phyloP scores from a whole-genome alignment of 2,113 vertebrate species.

The Pedetes capensis region DNA sequence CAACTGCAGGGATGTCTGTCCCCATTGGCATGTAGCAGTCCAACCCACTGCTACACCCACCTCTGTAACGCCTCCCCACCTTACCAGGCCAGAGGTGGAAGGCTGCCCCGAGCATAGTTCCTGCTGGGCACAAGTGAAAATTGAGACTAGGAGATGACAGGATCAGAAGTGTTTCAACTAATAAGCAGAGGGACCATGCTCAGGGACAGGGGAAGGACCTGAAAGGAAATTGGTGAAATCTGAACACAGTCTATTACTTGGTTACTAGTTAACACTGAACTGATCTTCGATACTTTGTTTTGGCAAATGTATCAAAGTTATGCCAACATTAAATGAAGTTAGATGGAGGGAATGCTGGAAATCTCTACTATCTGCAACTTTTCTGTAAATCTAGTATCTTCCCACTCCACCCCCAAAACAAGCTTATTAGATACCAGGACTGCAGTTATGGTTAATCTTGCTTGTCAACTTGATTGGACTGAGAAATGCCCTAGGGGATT shows the following conservation, averaged over 20 bases:
- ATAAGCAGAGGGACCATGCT: too few relatives aligned
- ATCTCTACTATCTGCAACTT: background rate
- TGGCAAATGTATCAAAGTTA: background rate
- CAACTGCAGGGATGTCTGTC: background rate
- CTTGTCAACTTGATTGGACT: too few relatives aligned
- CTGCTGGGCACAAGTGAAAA: background rate
- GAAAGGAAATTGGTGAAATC: too few relatives aligned
- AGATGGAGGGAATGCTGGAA: rapidly evolving
- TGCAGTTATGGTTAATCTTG: too few relatives aligned
- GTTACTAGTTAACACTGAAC: background rate
- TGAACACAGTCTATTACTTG: background rate
- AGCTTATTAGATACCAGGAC: background rate
- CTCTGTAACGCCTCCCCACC: too few relatives aligned
- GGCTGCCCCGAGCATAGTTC: background rate
- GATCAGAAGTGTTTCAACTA: background rate
- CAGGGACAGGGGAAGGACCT: background rate
- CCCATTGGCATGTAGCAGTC: rapidly evolving
- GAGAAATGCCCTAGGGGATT: background rate
- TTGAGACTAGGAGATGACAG: background rate
- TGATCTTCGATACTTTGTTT: background rate
- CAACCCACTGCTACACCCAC: too few relatives aligned
- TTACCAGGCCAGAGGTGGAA: rapidly evolving
- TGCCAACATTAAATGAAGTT: background rate
- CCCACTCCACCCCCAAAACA: too few relatives aligned
- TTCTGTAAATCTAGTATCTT: background rate